Evolutionary conservation across 2,888 invertebrate genomes (phyloP), one percentile per base, ranked within the genome.

Genomic region (Amaurobius ferox): DNA sequence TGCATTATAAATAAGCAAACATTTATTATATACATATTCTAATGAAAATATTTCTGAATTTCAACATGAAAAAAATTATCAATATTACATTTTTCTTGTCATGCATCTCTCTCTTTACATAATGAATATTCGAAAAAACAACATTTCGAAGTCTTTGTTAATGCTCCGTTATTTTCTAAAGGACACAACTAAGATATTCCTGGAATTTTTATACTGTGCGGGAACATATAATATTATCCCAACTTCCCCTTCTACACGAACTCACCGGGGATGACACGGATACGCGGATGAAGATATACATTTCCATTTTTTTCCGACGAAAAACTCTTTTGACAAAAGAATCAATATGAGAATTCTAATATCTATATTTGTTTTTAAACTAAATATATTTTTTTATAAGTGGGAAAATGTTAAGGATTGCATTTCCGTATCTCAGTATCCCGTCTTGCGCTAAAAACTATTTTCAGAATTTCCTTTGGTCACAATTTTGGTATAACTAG

Each of bases 271-370:
- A 23, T 55, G n/a, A n/a, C n/a, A n/a, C n/a, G n/a, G n/a, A 55
- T 55, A 16, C 23, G 23, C 55, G 55, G 55, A 55, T 55, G 55
- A 16, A 55, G 55, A 55, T 55, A 55, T 55, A 55, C 55, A 55
- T 55, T 55, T 55, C 55, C 55, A 55, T 55, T 55, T 55, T n/a
- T 55, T 44, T 55, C 23, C 23, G 55, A 55, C 55, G 55, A 55
- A 55, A 55, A 55, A 55, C 55, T 55, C 55, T 55, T 55, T 55
- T 55, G 55, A 55, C 55, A 55, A 55, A 55, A 55, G 55, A 55
- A 55, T 55, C 55, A 55, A 55, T 55, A 55, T 55, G 55, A 55
- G 55, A 55, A 55, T 55, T 55, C 55, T 55, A 55, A 55, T 55
- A 55, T 55, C 55, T 23, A 23, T 23, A 55, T 23, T 55, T 55